Evolutionary conservation across 1,140 invertebrate species (phyloP).

Genomic region (Tetramorium simillimum): DNA sequence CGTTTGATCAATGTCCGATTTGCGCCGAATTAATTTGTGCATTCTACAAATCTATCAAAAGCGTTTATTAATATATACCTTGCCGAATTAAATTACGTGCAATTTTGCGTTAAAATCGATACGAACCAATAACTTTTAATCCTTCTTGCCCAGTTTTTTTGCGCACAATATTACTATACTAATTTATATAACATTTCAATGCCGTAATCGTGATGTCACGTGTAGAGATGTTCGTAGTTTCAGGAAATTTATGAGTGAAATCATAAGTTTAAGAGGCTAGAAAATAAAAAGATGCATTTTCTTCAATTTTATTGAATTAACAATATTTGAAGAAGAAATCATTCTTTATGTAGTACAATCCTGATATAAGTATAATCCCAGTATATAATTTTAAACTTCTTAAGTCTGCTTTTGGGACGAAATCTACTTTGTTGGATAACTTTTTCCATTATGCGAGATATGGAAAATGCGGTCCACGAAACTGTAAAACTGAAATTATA

Average conservation of each 20-base stretch:
- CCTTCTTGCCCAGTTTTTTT: neutral
- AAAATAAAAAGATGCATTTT: neutral
- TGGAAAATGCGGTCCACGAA: slow-evolving; percentile 40
- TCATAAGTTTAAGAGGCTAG: neutral
- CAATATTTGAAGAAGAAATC: neutral
- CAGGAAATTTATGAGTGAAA: neutral
- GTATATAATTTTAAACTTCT: slow-evolving; percentile 48
- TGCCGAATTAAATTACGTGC: neutral
- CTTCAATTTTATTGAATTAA: slow-evolving; percentile 30
- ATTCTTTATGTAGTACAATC: slow-evolving; percentile 6
- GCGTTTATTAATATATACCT: neutral
- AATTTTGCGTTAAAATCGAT: neutral
- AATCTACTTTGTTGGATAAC: slow-evolving; percentile 48
- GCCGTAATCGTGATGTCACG: neutral
- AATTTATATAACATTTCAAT: neutral
- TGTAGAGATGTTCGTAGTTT: neutral
- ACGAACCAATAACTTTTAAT: neutral
- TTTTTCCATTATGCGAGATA: slow-evolving; percentile 59
- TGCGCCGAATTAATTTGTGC: neutral
- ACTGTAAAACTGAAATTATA: slow-evolving; percentile 57
- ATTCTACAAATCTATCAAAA: neutral
- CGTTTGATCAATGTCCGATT: slow-evolving; percentile 8
- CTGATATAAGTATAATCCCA: slow-evolving; percentile 15
- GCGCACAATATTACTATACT: neutral
- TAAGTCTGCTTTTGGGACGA: slow-evolving; percentile 25